These are phyloP conservation scores for Limanda limanda DNA, from an alignment of 2,113 vertebrate species.

Conservation along the genomic window DNA sequence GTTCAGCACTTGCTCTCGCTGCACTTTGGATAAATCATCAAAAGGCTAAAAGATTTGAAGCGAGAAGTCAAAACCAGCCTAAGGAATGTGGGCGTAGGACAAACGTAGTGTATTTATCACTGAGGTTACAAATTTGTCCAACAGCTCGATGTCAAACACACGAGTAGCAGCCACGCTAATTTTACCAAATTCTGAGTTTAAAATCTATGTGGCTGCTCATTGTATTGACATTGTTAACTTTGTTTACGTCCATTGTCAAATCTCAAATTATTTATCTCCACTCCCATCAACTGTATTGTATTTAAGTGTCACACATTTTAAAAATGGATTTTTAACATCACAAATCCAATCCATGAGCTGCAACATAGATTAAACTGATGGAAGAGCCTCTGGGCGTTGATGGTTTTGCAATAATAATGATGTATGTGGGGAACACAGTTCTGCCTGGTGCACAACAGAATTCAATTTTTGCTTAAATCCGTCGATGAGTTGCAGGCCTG, in stretches of 20 bases:
- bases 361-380: constrained; percentile 25
- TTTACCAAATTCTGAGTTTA: too few species aligned
- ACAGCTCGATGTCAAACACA: too few species aligned
- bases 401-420: constrained; percentile 46
- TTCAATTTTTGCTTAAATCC: constrained; percentile 47
- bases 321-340: constrained; percentile 20
- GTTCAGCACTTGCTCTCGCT: too few species aligned
- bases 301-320: constrained; percentile 31
- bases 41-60: too few species aligned
- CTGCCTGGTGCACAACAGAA: constrained; percentile 41
- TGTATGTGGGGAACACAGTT: constrained; percentile 35
- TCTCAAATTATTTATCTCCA: neutral
- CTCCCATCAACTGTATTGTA: constrained; percentile 12
- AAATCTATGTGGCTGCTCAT: too few species aligned
- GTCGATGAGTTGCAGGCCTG: constrained; percentile 32
- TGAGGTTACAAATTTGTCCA: too few species aligned
- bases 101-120: too few species aligned
- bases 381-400: constrained; percentile 31
- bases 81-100: too few species aligned
- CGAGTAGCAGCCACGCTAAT: too few species aligned
- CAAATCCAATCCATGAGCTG: constrained; percentile 17
- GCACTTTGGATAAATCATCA: too few species aligned
- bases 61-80: too few species aligned
- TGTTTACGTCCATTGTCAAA: neutral
- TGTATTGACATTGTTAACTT: neutral